Evolutionary conservation across 2,113 vertebrate species (phyloP).

Genomic region (Malaclemys terrapin): DNA sequence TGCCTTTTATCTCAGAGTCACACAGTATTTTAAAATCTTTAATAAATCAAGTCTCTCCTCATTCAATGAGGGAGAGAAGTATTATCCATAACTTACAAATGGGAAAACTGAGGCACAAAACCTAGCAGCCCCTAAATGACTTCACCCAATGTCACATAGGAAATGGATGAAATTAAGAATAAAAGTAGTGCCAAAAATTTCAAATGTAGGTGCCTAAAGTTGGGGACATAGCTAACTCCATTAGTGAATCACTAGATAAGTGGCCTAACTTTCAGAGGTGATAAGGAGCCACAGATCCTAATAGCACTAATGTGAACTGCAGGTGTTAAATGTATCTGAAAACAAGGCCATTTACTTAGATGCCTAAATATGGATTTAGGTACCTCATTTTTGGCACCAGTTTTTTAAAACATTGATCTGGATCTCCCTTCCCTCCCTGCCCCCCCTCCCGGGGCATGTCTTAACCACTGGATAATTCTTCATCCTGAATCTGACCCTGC

Average conservation of each 20-base stretch:
- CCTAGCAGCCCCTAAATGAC: neutral
- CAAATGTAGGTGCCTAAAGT: neutral
- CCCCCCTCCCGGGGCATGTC: no score
- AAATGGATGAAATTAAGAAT: neutral
- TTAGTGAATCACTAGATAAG: neutral
- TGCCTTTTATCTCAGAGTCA: neutral
- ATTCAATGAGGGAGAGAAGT: neutral
- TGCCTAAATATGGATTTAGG: no score
- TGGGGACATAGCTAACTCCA: no score
- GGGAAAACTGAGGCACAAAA: neutral
- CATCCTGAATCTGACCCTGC: no score
- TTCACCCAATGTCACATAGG: neutral
- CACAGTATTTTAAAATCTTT: neutral
- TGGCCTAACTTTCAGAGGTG: neutral
- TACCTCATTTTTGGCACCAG: no score
- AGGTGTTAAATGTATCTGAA: no score
- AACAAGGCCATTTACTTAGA: no score
- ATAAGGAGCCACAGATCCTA: no score
- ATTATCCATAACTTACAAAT: neutral
- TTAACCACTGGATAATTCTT: no score
- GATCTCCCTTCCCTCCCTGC: rapidly evolving
- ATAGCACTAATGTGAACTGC: no score
- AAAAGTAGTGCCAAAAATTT: neutral
- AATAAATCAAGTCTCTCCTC: neutral
- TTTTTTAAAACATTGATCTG: no score